phyloP scores from a whole-genome alignment of 2,797 vertebrate genomes.

The Crax fasciolata region DNA sequence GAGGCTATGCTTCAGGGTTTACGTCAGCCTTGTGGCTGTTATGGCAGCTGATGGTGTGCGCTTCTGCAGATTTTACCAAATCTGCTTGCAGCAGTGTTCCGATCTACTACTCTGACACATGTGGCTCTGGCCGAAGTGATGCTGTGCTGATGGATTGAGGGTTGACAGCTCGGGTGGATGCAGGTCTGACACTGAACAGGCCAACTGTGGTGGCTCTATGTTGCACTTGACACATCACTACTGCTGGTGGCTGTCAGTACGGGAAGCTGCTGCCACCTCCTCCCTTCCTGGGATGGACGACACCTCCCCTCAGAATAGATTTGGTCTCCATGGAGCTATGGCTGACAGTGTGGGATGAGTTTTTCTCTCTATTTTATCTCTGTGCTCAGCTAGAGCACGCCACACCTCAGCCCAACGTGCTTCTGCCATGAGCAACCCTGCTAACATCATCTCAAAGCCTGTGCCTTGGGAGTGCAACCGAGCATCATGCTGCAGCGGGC shows the following conservation, averaged over 20 bases:
- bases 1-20: neutral
- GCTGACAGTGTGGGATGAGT: neutral
- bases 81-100: accelerated
- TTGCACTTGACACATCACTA: accelerated
- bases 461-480: accelerated
- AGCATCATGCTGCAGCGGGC: accelerated
- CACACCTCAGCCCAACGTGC: neutral
- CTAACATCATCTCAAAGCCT: neutral
- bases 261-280: accelerated
- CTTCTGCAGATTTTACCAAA: neutral
- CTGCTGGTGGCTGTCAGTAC: neutral
- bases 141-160: accelerated
- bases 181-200: neutral
- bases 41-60: accelerated
- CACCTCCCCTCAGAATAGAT: neutral
- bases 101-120: neutral
- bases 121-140: neutral
- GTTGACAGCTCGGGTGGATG: neutral
- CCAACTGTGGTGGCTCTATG: neutral
- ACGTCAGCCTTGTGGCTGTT: neutral
- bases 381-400: accelerated
- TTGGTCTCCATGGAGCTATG: accelerated
- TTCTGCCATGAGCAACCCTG: neutral
- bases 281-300: neutral
- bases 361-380: neutral